These are phyloP conservation scores for Paratrypauchen microcephalus DNA, from an alignment of 2,797 vertebrate genomes.

Conservation along the genomic window DNA sequence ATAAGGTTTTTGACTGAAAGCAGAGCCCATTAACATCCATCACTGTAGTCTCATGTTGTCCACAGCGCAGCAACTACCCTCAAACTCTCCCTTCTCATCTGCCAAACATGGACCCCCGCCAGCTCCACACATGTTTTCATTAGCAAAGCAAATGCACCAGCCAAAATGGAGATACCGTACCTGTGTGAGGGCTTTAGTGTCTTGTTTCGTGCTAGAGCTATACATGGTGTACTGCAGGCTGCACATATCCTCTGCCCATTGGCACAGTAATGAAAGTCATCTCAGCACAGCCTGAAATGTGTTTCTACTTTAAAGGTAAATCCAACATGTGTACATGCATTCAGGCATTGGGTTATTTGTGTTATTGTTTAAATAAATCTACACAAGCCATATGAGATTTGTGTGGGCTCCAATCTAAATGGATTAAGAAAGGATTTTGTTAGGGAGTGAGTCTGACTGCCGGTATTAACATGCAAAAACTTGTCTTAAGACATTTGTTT, in stretches of 20 bases:
- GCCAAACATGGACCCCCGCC: slow-evolving; percentile 46
- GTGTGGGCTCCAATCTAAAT: too few species aligned
- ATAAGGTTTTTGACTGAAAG: slow-evolving; percentile 53
- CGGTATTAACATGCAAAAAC: not conserved
- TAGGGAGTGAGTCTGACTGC: too few species aligned
- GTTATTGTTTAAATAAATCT: not conserved
- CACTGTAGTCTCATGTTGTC: slow-evolving; percentile 59
- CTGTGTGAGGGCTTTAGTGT: slow-evolving; percentile 23
- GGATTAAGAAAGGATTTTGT: too few species aligned
- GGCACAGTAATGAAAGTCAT: not conserved
- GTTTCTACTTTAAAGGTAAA: not conserved
- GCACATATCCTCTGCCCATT: not conserved
- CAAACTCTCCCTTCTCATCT: slow-evolving; percentile 60
- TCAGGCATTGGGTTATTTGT: too few species aligned
- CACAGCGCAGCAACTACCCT: slow-evolving; percentile 57
- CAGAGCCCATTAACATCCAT: slow-evolving; percentile 68
- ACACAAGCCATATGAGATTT: not conserved
- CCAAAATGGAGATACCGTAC: slow-evolving; percentile 41
- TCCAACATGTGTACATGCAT: too few species aligned
- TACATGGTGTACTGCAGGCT: not conserved
- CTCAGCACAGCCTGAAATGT: not conserved
- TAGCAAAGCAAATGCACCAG: slow-evolving; percentile 51
- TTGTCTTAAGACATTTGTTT: not conserved
- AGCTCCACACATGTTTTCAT: slow-evolving; percentile 69
- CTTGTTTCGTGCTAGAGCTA: slow-evolving; percentile 18